Evolutionary conservation across 1,140 invertebrate species (phyloP).

Genomic region (Monomorium pharaonis): DNA sequence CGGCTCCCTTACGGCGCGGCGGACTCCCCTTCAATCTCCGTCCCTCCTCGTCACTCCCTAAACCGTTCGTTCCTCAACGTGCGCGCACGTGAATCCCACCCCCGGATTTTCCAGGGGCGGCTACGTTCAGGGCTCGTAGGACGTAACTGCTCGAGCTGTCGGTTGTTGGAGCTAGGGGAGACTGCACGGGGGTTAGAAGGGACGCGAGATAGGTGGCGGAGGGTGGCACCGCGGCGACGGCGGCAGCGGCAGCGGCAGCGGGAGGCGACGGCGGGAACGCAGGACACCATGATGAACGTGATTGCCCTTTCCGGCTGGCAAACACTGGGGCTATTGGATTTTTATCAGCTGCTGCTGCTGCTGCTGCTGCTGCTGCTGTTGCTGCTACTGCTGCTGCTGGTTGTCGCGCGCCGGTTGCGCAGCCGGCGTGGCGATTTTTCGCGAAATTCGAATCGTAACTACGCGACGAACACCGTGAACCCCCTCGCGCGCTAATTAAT

Average conservation of each 20-base stretch:
- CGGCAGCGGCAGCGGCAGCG: slow-evolving; percentile 56
- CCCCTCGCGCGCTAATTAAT: slow-evolving; percentile 45
- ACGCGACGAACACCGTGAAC: slow-evolving; percentile 5
- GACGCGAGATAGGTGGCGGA: slow-evolving; percentile 59
- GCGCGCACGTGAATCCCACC: slow-evolving; percentile 70
- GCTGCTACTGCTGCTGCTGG: slow-evolving; percentile 23
- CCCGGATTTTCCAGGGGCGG: slow-evolving; percentile 71
- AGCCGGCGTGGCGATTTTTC: slow-evolving; percentile 50
- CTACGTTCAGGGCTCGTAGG: slow-evolving; percentile 60
- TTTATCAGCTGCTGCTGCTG: slow-evolving; percentile 76
- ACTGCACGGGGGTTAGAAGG: slow-evolving; percentile 57
- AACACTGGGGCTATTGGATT: slow-evolving; percentile 82
- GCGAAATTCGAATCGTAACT: slow-evolving; percentile 60
- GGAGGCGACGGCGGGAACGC: slow-evolving; percentile 55
- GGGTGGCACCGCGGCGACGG: slow-evolving; percentile 65
- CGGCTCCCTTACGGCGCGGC: slow-evolving; percentile 26
- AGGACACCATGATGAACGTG: slow-evolving; percentile 82
- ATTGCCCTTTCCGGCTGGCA: slow-evolving; percentile 83
- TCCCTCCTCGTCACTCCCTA: slow-evolving; percentile 48
- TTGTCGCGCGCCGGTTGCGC: neutral
- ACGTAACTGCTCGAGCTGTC: slow-evolving; percentile 53
- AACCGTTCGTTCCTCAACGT: slow-evolving; percentile 48
- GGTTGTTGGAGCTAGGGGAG: slow-evolving; percentile 62
- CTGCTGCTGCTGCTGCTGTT: slow-evolving; percentile 17
- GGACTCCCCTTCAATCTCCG: slow-evolving; percentile 21